phyloP scores from a whole-genome alignment of 2,113 vertebrate genomes.

The Percina caprodes region DNA sequence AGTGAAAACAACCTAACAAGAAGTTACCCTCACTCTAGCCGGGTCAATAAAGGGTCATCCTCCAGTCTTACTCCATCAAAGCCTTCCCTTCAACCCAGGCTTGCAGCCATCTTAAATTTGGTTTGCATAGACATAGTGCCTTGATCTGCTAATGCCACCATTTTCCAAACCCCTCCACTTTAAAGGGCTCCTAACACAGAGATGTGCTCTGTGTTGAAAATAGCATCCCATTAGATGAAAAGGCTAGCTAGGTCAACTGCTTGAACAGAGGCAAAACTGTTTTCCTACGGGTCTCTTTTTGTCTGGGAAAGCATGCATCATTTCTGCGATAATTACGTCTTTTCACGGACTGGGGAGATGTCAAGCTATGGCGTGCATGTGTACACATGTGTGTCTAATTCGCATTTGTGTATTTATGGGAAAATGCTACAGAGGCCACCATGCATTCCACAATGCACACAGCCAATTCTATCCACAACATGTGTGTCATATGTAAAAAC shows the following conservation, averaged over 20 bases:
- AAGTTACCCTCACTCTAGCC: conserved; percentile 7
- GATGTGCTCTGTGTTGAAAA: conserved; percentile 73
- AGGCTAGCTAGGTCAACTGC: conserved; percentile 73
- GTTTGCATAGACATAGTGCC: conserved; percentile 19
- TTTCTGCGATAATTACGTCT: conserved; percentile 60
- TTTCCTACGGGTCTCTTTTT: conserved; percentile 60
- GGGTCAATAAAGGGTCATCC: not conserved
- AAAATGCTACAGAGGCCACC: conserved; percentile 54
- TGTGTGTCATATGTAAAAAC: conserved; percentile 58
- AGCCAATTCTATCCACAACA: conserved; percentile 55
- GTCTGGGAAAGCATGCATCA: conserved; percentile 53
- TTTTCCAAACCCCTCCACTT: conserved; percentile 58
- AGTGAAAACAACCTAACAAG: conserved; percentile 29
- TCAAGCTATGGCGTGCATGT: conserved; percentile 43
- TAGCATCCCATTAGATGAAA: conserved; percentile 70
- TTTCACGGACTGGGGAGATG: conserved; percentile 64
- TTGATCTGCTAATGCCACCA: conserved; percentile 45
- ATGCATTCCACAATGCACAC: conserved; percentile 40
- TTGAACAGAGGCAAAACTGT: conserved; percentile 80
- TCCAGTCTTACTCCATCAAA: not conserved
- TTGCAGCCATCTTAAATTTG: not conserved
- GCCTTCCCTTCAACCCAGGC: conserved; percentile 44
- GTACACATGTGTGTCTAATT: conserved; percentile 73
- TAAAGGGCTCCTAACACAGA: conserved; percentile 62
- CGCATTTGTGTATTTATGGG: conserved; percentile 72